These are phyloP conservation scores for Choristoneura fumiferana DNA, from an alignment of 1,140 invertebrate species.

Conservation along the genomic window DNA sequence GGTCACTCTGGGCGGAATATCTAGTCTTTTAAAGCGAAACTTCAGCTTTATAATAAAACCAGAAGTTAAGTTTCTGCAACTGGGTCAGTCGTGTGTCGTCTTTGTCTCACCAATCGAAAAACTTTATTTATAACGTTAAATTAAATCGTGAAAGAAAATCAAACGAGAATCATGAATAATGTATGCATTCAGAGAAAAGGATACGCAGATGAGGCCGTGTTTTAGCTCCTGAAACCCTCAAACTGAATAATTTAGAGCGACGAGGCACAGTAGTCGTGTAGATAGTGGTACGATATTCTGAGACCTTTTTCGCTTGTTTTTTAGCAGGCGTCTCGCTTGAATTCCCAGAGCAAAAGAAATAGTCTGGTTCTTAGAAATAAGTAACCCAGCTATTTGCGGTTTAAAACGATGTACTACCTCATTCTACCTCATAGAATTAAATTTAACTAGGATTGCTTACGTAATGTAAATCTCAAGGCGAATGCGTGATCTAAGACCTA, in stretches of 20 bases:
- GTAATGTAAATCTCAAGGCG: slow-evolving; percentile 26
- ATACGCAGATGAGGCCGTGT: slow-evolving; percentile 55
- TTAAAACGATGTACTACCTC: no score
- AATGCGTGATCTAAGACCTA: slow-evolving; percentile 17
- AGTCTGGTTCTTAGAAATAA: not conserved
- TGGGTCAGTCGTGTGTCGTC: no score
- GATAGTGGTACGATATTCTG: slow-evolving; percentile 22
- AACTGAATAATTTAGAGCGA: slow-evolving; percentile 57
- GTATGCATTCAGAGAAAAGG: slow-evolving; percentile 50
- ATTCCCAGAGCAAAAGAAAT: not conserved
- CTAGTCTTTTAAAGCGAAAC: no score
- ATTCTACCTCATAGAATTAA: no score
- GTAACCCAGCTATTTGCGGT: no score
- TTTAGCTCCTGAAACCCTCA: slow-evolving; percentile 46
- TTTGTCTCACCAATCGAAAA: slow-evolving; percentile 6
- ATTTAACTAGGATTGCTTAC: slow-evolving; percentile 21
- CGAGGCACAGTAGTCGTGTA: slow-evolving; percentile 19
- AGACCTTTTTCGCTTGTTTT: slow-evolving; percentile 6
- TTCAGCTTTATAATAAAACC: no score
- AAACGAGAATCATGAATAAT: slow-evolving; percentile 58
- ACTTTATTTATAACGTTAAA: slow-evolving; percentile 34
- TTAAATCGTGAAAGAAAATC: slow-evolving; percentile 54
- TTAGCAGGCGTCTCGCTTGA: not conserved
- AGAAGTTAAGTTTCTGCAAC: no score
- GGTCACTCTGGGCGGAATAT: not conserved